A percentile compares a stretch with the other conserved stretches of the same genome.
Conservation (phyloP, 2,797 vertebrate genomes). For the Alauda arvensis region DNA sequence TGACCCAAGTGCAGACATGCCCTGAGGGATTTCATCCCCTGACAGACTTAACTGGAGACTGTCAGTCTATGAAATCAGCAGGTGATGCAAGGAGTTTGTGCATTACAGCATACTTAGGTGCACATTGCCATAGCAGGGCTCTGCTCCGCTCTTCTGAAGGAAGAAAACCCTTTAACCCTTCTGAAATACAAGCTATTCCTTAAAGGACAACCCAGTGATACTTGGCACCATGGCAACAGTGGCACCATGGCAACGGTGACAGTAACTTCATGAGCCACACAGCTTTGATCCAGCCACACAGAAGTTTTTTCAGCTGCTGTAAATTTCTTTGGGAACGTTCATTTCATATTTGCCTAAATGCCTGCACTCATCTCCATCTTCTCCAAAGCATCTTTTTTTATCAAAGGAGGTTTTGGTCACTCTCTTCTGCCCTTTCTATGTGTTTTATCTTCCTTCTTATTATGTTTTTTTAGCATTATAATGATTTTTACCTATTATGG, state of each 20-base stretch:
- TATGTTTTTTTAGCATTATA: neutral
- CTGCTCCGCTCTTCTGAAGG: neutral
- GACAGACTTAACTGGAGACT: neutral
- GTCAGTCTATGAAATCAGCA: neutral
- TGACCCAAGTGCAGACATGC: neutral
- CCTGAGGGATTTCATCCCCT: neutral
- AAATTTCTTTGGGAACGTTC: neutral
- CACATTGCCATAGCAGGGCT: neutral
- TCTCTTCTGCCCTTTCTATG: neutral
- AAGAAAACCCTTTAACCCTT: neutral
- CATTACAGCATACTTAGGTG: neutral
- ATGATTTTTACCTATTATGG: neutral
- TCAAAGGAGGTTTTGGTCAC: neutral
- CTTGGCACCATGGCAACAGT: slow-evolving; percentile 1
- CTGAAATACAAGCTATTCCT: neutral
- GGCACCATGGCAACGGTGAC: neutral
- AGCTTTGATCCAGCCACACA: neutral
- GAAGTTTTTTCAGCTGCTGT: neutral
- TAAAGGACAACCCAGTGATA: neutral
- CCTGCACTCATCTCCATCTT: neutral
- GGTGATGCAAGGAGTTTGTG: neutral
- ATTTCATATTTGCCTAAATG: neutral
- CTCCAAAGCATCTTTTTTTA: neutral
- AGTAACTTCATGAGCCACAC: neutral
- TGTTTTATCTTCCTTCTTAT: neutral